These are phyloP conservation scores for Fabriciana adippe DNA, from an alignment of 2,888 invertebrate species.

Conservation along the genomic window DNA sequence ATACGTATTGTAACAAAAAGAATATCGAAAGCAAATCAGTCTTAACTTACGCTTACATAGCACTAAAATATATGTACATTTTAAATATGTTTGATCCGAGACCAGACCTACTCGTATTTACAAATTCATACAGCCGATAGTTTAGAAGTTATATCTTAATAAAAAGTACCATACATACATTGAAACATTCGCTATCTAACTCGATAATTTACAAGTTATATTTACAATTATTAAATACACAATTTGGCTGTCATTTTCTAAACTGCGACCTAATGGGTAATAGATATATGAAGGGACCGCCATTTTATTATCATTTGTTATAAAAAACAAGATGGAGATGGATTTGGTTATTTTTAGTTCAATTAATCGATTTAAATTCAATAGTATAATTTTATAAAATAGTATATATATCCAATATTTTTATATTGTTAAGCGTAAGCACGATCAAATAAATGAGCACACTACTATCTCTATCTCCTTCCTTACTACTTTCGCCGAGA, in stretches of 20 bases:
- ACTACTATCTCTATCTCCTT: no score
- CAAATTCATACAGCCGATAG: constrained; percentile 24
- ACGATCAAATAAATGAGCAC: no score
- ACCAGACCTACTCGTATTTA: constrained; percentile 42
- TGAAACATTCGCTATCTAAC: constrained; percentile 71
- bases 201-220: constrained; percentile 70
- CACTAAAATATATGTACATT: constrained; percentile 52
- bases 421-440: no score
- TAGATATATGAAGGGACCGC: constrained; percentile 13
- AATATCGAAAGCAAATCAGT: constrained; percentile 72
- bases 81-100: constrained; percentile 47
- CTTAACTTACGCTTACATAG: constrained; percentile 72
- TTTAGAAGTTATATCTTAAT: constrained; percentile 14
- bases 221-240: constrained; percentile 76
- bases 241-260: constrained; percentile 63
- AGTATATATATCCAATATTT: no score
- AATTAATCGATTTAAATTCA: no score
- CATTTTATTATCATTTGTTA: constrained; percentile 2
- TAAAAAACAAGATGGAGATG: not conserved
- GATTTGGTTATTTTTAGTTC: not conserved
- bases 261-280: constrained; percentile 19
- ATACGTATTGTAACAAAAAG: constrained; percentile 28
- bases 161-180: constrained; percentile 44
- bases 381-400: no score
- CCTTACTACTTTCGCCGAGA: no score